Percentiles rank a stretch among this genome's conserved stretches.
Conservation (phyloP, 2,113 vertebrate genomes). For the Coptodon bakossiorum region DNA sequence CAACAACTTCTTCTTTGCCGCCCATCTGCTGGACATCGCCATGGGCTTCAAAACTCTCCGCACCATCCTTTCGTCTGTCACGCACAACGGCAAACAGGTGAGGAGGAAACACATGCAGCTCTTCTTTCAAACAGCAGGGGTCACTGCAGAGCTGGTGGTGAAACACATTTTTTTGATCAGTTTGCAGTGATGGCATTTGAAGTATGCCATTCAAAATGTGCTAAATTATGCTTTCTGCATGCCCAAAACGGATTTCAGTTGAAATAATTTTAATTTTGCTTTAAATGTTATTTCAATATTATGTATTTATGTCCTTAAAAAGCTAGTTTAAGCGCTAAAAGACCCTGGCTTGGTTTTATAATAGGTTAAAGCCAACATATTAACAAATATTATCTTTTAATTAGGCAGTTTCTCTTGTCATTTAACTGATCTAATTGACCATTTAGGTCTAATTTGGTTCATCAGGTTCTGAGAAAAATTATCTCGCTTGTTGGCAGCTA, state of each 20-base stretch:
- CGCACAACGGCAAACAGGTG: constrained; percentile 98
- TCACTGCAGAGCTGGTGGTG: background rate
- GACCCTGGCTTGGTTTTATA: background rate
- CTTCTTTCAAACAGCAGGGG: constrained; percentile 17
- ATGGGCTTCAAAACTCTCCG: constrained; percentile 98
- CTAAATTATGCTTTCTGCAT: background rate
- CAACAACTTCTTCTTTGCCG: constrained; percentile 99
- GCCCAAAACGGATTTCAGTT: background rate
- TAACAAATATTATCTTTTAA: background rate
- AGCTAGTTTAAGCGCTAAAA: background rate
- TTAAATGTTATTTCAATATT: background rate
- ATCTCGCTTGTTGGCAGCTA: background rate
- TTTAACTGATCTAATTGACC: background rate
- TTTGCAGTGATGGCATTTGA: background rate
- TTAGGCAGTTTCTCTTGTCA: background rate
- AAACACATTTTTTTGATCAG: background rate
- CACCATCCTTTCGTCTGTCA: constrained; percentile 96
- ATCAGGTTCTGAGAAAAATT: background rate
- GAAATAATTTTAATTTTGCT: background rate
- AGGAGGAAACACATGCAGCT: background rate
- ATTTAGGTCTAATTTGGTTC: background rate
- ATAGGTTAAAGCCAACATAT: background rate
- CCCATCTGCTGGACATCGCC: constrained; percentile 93
- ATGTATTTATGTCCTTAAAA: background rate
- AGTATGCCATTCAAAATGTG: background rate